A percentile compares a stretch with the other conserved stretches of the same genome.
These are phyloP conservation scores for Polylopha cassiicola DNA, from an alignment of 2,888 invertebrate species.

Conservation along the genomic window DNA sequence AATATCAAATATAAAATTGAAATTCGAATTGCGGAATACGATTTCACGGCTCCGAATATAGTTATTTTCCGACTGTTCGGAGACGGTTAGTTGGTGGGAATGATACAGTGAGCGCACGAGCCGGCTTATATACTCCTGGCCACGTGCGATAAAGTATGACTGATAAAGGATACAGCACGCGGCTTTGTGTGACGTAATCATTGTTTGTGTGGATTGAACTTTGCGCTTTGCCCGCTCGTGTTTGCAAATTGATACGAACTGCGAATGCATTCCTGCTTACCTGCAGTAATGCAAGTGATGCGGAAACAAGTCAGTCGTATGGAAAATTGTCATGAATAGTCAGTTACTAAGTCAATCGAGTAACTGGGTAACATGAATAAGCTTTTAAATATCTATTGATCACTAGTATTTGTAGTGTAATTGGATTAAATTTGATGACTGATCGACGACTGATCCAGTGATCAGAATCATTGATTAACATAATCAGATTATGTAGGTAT, in stretches of 20 bases:
- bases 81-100: constrained; percentile 8
- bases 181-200: constrained; percentile 31
- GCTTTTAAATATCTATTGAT: no score
- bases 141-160: constrained; percentile 46
- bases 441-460: no score
- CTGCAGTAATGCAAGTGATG: neutral
- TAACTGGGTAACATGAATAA: no score
- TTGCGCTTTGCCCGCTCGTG: constrained; percentile 57
- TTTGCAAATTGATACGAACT: constrained; percentile 24
- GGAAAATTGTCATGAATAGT: no score
- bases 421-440: no score
- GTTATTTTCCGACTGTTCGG: constrained; percentile 4
- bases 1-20: constrained; percentile 16
- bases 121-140: constrained; percentile 39
- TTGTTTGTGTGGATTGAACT: constrained; percentile 42
- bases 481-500: no score
- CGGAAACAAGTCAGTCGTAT: no score
- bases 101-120: constrained; percentile 10
- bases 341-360: no score
- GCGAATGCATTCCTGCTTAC: constrained; percentile 12
- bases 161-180: constrained; percentile 44
- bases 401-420: no score
- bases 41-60: constrained; percentile 9
- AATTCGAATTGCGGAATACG: constrained; percentile 7
- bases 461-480: no score